These are phyloP conservation scores for Periparus ater DNA, from an alignment of 2,797 vertebrate species.

Conservation along the genomic window DNA sequence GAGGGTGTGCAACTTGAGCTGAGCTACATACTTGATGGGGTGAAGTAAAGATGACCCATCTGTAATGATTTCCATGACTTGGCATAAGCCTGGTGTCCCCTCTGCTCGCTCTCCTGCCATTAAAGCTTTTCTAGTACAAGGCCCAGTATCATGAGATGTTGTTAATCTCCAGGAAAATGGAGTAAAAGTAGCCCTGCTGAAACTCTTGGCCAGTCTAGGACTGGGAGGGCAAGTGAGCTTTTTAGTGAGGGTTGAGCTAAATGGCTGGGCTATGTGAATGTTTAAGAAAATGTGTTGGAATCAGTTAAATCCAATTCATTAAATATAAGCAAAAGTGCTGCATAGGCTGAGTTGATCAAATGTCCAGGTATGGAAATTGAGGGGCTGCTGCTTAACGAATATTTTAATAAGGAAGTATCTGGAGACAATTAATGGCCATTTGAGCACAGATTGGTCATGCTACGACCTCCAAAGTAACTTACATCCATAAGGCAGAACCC, in stretches of 20 bases:
- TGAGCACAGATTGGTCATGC: neutral
- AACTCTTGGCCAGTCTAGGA: neutral
- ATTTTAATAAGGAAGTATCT: neutral
- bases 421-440: neutral
- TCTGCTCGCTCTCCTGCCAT: rapidly evolving
- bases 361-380: neutral
- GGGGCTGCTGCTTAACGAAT: neutral
- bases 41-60: neutral
- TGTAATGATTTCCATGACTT: neutral
- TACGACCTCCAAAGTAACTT: neutral
- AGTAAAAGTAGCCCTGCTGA: neutral
- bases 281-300: neutral
- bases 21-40: rapidly evolving
- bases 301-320: neutral
- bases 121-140: neutral
- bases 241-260: neutral
- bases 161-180: neutral
- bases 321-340: neutral
- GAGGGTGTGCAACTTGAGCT: neutral
- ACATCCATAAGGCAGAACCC: neutral
- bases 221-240: neutral
- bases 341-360: neutral
- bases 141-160: neutral
- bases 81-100: neutral
- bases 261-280: neutral